Evolutionary conservation across 2,797 vertebrate genomes (phyloP).

Genomic region (Acipenser oxyrinchus): DNA sequence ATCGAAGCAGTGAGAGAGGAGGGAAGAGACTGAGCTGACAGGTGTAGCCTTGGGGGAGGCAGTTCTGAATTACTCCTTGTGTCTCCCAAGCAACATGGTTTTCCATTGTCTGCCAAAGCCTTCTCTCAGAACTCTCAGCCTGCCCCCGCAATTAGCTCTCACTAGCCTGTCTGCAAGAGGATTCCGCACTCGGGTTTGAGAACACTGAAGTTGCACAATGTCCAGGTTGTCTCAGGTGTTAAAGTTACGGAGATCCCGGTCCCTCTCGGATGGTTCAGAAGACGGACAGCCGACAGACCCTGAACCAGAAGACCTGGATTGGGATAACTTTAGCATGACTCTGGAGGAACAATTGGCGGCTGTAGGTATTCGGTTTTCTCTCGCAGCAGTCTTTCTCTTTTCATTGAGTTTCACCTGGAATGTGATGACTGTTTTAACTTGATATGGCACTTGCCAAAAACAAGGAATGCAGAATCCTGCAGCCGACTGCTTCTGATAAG

Average conservation of each 20-base stretch:
- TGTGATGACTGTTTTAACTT: constrained; percentile 2
- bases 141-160: constrained; percentile 11
- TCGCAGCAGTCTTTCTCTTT: neutral
- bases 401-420: constrained; percentile 7
- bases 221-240: constrained; percentile 31
- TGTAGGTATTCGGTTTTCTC: constrained; percentile 44
- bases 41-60: constrained; percentile 3
- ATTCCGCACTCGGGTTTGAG: neutral
- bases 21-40: neutral
- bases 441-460: constrained; percentile 9
- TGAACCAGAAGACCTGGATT: constrained; percentile 62
- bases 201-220: constrained; percentile 1
- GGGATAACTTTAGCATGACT: constrained; percentile 59
- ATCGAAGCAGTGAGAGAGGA: constrained; percentile 1
- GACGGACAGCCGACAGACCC: constrained; percentile 39
- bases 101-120: neutral
- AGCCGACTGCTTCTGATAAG: constrained; percentile 10
- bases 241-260: constrained; percentile 22
- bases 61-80: constrained; percentile 5
- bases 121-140: neutral
- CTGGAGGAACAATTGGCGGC: constrained; percentile 51
- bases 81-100: neutral
- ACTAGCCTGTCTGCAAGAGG: constrained; percentile 3
- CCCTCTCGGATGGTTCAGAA: constrained; percentile 39
- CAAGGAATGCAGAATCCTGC: constrained; percentile 13